A percentile compares a stretch with the other conserved stretches of the same genome.
phyloP scores from a whole-genome alignment of 2,888 invertebrate species.

The Microplitis manilae region DNA sequence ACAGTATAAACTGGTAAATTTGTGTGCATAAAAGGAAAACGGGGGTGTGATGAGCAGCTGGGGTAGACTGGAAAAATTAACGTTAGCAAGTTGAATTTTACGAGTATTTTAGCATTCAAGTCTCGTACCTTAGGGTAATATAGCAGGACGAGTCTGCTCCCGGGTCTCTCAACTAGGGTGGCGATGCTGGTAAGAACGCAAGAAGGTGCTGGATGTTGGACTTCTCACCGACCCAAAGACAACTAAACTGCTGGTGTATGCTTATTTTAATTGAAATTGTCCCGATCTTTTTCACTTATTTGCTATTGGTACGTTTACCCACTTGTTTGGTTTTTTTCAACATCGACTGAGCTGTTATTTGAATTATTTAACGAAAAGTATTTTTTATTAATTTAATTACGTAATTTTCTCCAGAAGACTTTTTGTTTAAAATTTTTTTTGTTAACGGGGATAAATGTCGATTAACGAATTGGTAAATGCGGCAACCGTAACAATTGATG shows the following conservation, averaged over 20 bases:
- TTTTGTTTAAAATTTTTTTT: background rate
- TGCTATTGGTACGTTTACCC: background rate
- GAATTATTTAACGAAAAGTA: too few species aligned
- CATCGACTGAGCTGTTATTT: too few species aligned
- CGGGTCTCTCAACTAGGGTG: constrained; percentile 37
- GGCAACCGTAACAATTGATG: constrained; percentile 28
- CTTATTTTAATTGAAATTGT: constrained; percentile 70
- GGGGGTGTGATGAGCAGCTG: constrained; percentile 11
- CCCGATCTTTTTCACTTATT: constrained; percentile 34
- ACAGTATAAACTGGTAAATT: background rate
- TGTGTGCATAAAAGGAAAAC: constrained; percentile 8
- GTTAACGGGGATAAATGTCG: background rate
- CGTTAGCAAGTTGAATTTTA: constrained; percentile 58
- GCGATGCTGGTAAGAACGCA: constrained; percentile 22
- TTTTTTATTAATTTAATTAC: too few species aligned
- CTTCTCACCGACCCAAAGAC: constrained; percentile 35
- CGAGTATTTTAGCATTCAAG: constrained; percentile 67
- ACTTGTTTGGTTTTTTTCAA: too few species aligned
- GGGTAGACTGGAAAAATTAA: constrained; percentile 54
- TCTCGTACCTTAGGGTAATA: constrained; percentile 66
- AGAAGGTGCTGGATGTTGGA: constrained; percentile 43
- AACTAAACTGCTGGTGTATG: constrained; percentile 48
- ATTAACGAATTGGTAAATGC: background rate
- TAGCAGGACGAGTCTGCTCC: constrained; percentile 53
- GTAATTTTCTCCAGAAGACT: too few species aligned